phyloP scores from a whole-genome alignment of 1,140 invertebrate species.

The Trialeurodes vaporariorum region DNA sequence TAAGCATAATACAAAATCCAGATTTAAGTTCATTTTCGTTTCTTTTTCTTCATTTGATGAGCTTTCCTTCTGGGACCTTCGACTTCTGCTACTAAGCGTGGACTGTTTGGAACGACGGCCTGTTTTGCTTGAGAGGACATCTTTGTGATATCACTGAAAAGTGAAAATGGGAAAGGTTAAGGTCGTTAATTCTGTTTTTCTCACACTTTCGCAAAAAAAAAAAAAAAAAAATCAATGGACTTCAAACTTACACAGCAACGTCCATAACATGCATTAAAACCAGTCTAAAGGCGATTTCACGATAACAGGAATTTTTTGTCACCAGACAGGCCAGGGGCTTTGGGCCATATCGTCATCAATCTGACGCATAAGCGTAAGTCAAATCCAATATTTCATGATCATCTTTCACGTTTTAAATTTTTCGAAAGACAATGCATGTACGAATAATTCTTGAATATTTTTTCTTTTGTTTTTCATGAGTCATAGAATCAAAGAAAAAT shows the following conservation, averaged over 20 bases:
- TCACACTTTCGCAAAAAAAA: not conserved
- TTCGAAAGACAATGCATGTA: no score
- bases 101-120: not conserved
- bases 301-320: no score
- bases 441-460: no score
- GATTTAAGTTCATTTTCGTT: not conserved
- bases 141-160: not conserved
- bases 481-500: no score
- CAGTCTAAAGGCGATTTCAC: no score
- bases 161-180: not conserved
- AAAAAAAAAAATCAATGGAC: constrained; percentile 20
- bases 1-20: not conserved
- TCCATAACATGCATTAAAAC: constrained; percentile 56
- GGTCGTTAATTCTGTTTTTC: not conserved
- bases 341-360: no score
- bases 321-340: no score
- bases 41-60: not conserved
- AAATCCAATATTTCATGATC: no score
- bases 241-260: constrained; percentile 68
- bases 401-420: no score
- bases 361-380: no score
- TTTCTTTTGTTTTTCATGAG: no score
- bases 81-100: not conserved
- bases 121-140: not conserved
- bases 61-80: not conserved